A percentile compares a stretch with the other conserved stretches of the same genome.
These are phyloP conservation scores for Himalopsyche japonica DNA, from an alignment of 2,888 invertebrate genomes.

Conservation along the genomic window DNA sequence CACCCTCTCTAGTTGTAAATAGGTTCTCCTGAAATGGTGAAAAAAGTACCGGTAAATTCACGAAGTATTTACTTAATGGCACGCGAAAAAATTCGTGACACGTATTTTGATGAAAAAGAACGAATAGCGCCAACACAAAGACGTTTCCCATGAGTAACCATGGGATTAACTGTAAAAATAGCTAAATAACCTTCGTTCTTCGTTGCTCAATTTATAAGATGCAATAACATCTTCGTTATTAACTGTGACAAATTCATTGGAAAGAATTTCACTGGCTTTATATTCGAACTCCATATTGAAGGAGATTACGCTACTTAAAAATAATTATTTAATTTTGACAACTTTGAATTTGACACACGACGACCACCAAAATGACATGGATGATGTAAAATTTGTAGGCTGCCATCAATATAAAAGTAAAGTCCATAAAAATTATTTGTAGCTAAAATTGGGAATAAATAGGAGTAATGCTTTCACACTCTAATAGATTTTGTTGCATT, in stretches of 20 bases:
- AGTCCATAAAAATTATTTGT: not conserved
- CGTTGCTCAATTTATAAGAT: slow-evolving; percentile 26
- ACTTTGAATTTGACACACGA: not conserved
- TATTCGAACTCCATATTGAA: slow-evolving; percentile 30
- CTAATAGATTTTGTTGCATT: too few relatives aligned
- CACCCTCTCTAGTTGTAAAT: slow-evolving; percentile 28
- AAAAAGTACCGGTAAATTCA: not conserved
- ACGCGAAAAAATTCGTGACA: not conserved
- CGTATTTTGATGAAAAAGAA: not conserved
- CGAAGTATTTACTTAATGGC: not conserved
- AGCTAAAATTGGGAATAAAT: too few relatives aligned
- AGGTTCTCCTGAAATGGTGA: slow-evolving; percentile 21
- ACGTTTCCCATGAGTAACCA: not conserved
- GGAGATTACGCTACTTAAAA: slow-evolving; percentile 2
- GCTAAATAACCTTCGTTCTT: slow-evolving; percentile 21
- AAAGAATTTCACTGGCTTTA: slow-evolving; percentile 7
- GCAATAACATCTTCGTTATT: slow-evolving; percentile 18
- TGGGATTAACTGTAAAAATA: slow-evolving; percentile 6
- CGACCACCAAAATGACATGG: not conserved
- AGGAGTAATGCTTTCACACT: too few relatives aligned
- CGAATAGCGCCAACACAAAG: not conserved
- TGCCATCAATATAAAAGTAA: not conserved
- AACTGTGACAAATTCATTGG: slow-evolving; percentile 19
- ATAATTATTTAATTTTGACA: slow-evolving; percentile 9
- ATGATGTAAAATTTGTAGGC: not conserved